Evolutionary conservation across 2,888 invertebrate species (phyloP).

Genomic region (Machimus atricapillus): DNA sequence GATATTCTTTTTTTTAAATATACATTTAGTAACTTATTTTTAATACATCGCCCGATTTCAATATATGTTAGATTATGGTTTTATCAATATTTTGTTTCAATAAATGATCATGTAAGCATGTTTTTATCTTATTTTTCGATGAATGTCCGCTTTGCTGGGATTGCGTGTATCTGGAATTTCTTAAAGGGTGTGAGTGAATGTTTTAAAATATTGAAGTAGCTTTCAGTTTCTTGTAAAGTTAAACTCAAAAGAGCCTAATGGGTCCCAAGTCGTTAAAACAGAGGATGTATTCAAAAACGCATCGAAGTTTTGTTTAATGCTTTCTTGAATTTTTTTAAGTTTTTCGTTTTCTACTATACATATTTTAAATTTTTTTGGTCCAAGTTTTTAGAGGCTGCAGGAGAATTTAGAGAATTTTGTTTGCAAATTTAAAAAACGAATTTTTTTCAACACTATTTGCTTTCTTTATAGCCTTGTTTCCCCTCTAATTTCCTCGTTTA

Average conservation of each 20-base stretch:
- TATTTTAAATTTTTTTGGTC: neutral
- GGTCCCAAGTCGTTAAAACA: neutral
- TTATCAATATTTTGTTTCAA: conserved; percentile 37
- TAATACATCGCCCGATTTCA: conserved; percentile 19
- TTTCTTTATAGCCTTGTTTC: too few species aligned
- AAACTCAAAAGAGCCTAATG: neutral
- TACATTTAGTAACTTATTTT: conserved; percentile 35
- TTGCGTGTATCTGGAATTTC: neutral
- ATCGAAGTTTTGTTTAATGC: neutral
- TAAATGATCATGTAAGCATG: conserved; percentile 34
- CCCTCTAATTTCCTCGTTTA: too few species aligned
- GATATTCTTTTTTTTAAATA: conserved; percentile 31
- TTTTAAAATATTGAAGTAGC: neutral
- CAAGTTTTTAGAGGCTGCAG: too few species aligned
- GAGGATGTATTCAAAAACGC: neutral
- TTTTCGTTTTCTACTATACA: neutral
- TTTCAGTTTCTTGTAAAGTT: neutral
- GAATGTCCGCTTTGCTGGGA: neutral
- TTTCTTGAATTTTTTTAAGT: neutral
- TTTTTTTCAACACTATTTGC: too few species aligned
- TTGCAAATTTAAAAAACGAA: too few species aligned
- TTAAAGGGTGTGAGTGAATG: neutral
- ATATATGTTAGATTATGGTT: conserved; percentile 19
- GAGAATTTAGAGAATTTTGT: too few species aligned
- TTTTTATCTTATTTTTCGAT: conserved; percentile 13